A percentile compares a stretch with the other conserved stretches of the same genome.
Conservation (phyloP, 53 echinoderm and acorn worm species). For the Luidia sarsii region DNA sequence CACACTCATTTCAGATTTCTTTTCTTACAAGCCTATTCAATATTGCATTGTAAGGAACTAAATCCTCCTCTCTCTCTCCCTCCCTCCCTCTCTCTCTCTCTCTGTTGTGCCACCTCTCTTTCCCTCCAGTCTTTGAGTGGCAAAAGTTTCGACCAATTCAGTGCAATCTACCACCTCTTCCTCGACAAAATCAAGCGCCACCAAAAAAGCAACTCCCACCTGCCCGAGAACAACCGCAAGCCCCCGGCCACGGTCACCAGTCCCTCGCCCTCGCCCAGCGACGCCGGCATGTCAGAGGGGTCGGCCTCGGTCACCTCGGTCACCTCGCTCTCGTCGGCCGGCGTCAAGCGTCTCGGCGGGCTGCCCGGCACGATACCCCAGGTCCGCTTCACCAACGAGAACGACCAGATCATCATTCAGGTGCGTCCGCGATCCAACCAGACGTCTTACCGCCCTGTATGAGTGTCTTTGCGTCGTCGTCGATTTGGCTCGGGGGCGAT, state of each 20-base stretch:
- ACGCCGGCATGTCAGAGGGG: background rate
- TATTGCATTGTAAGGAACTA: no score
- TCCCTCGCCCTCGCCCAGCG: conserved; percentile 2
- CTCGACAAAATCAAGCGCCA: conserved; percentile 86
- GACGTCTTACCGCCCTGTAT: no score
- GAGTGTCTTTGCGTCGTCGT: no score
- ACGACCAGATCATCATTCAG: conserved; percentile 81
- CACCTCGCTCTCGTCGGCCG: conserved; percentile 14
- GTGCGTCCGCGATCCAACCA: no score
- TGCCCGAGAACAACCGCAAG: conserved; percentile 16
- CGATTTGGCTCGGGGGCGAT: no score
- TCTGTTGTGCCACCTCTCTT: no score
- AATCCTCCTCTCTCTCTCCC: no score
- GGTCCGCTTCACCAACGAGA: conserved; percentile 84
- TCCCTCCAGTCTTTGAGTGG: conserved; percentile 77
- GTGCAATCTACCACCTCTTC: conserved; percentile 98
- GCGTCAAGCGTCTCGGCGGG: conserved; percentile 8
- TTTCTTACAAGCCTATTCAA: no score
- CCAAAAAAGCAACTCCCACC: conserved; percentile 44
- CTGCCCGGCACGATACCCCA: conserved; percentile 74
- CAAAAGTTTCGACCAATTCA: conserved; percentile 89
- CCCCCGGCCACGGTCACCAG: conserved; percentile 7
- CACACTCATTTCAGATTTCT: no score
- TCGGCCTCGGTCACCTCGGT: conserved; percentile 21
- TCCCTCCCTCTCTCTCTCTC: no score